phyloP scores from a whole-genome alignment of 2,888 invertebrate genomes.

The Lithophane semibrunnea region DNA sequence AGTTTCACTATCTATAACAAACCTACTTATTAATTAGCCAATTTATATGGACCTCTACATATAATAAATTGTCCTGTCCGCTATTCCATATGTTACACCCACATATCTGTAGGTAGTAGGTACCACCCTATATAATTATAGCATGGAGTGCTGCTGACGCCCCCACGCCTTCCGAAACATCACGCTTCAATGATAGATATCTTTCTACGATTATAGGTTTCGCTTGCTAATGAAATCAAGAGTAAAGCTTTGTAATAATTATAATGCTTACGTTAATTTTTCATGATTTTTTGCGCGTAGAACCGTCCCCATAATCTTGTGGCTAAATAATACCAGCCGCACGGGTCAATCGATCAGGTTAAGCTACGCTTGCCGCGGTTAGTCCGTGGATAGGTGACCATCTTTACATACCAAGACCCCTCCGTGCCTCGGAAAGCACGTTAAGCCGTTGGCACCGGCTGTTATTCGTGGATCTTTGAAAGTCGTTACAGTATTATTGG shows the following conservation, averaged over 20 bases:
- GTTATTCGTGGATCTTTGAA: no score
- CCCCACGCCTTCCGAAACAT: conserved; percentile 57
- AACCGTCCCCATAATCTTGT: background rate
- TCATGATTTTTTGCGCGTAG: background rate
- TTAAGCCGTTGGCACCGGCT: no score
- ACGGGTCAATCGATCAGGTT: no score
- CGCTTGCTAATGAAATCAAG: conserved; percentile 30
- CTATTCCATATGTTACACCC: conserved; percentile 29
- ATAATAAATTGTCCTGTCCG: conserved; percentile 8
- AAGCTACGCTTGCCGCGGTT: no score
- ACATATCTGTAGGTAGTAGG: conserved; percentile 58
- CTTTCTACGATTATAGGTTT: conserved; percentile 37
- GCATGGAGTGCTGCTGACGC: conserved; percentile 60
- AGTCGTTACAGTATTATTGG: no score
- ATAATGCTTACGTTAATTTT: background rate
- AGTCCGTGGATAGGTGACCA: no score
- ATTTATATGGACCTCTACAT: conserved; percentile 21
- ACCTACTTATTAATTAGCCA: conserved; percentile 24
- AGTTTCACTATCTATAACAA: background rate
- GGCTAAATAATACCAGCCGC: no score
- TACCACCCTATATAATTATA: conserved; percentile 74
- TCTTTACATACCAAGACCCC: no score
- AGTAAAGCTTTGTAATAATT: background rate
- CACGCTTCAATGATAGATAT: conserved; percentile 46
- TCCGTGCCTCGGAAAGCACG: no score